These are phyloP conservation scores for Salvelinus fontinalis DNA, from an alignment of 2,113 vertebrate genomes.

Conservation along the genomic window DNA sequence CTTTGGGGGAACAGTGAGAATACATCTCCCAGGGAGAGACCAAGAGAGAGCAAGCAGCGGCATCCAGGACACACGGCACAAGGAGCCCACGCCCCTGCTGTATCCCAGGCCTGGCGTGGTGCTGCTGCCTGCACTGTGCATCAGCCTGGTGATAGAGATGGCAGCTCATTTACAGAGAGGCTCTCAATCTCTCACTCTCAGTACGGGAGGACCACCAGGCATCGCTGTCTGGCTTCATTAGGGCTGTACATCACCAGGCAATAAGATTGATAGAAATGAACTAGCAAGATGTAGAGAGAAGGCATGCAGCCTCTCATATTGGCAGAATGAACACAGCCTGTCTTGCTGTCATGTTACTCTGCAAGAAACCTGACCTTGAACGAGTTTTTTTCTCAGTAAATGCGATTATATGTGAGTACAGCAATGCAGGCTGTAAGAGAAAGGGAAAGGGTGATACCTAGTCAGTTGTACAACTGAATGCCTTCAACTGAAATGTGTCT, in stretches of 20 bases:
- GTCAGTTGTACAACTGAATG: too few species aligned
- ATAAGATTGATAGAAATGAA: background rate
- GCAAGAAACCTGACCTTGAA: constrained; percentile 9
- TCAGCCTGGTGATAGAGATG: constrained; percentile 18
- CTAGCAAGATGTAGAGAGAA: background rate
- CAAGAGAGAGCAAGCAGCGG: constrained; percentile 20
- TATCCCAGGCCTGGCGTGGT: background rate
- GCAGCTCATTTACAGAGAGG: constrained; percentile 16
- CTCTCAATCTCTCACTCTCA: constrained; percentile 21
- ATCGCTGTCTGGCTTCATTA: background rate
- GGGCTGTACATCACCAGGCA: constrained; percentile 3
- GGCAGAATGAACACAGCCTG: background rate
- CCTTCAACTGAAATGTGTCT: too few species aligned
- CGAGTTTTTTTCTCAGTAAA: background rate
- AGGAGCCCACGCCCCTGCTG: background rate
- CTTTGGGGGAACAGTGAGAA: constrained; percentile 26
- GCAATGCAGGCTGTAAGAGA: background rate
- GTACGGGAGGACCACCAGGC: background rate
- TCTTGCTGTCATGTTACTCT: background rate
- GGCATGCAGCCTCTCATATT: background rate
- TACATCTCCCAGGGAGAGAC: constrained; percentile 3
- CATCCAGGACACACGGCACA: constrained; percentile 20
- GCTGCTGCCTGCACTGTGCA: background rate
- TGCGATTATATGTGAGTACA: background rate
- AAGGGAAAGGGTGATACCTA: too few species aligned